These are phyloP conservation scores for Andricus quercusramuli DNA, from an alignment of 2,888 invertebrate species.

Conservation along the genomic window DNA sequence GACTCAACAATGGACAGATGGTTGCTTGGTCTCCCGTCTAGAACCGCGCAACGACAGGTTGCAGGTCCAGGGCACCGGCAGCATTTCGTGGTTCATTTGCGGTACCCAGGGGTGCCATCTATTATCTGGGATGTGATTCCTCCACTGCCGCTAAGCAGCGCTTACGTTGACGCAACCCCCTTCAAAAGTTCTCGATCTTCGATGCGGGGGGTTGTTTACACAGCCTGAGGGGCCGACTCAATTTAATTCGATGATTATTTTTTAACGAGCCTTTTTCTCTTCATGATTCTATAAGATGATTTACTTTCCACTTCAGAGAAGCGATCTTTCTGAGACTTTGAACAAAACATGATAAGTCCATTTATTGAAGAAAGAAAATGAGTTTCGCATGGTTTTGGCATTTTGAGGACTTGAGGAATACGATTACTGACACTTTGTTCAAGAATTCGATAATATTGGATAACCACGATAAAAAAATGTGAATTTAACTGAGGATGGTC, in stretches of 20 bases:
- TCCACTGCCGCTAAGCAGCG: slow-evolving; percentile 52
- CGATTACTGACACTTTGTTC: no score
- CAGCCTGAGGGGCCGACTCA: slow-evolving; percentile 68
- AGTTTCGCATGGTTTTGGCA: no score
- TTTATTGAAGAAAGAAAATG: no score
- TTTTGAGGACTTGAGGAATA: no score
- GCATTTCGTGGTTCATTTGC: slow-evolving; percentile 79
- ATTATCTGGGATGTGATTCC: slow-evolving; percentile 72
- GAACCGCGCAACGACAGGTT: slow-evolving; percentile 74
- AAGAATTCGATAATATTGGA: no score
- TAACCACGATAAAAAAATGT: no score
- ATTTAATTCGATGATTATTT: slow-evolving; percentile 78
- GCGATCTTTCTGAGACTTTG: no score
- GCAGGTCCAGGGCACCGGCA: slow-evolving; percentile 73
- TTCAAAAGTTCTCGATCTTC: slow-evolving; percentile 45
- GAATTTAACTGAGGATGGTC: no score
- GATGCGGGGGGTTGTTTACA: slow-evolving; percentile 74
- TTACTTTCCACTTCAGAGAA: neutral
- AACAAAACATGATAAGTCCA: no score
- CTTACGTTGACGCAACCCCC: slow-evolving; percentile 53
- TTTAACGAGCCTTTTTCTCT: slow-evolving; percentile 71
- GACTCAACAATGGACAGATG: slow-evolving; percentile 69
- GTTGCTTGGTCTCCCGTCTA: slow-evolving; percentile 63
- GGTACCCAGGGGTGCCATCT: slow-evolving; percentile 79
- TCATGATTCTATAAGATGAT: neutral